Base-by-base conservation (phyloP, 2,888 invertebrate species). In the Gibbula magus region DNA sequence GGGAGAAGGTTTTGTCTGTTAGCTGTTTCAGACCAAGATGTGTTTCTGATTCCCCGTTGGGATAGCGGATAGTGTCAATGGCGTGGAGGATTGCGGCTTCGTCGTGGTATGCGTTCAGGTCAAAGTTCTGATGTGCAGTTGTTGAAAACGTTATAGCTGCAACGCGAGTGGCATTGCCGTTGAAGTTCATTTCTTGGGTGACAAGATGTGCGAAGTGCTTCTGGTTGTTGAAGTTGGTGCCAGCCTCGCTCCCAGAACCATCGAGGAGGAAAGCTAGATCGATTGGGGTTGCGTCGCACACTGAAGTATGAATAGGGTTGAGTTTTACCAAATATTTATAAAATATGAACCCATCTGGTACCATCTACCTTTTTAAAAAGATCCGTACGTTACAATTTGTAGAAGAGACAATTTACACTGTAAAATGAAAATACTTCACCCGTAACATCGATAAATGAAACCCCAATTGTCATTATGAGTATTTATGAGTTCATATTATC, bases 1-100 rank as follows among this genome's bases (percentile, higher is more conserved):
- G 4, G 25, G 16, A 2, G 53, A 85, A 84, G 18, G 86, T 85
- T 76, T 83, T 85, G 7, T 80, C 79, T 2, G 82, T 80, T 13
- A 84, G 85, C 66, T 84, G 82, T 18, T 83, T 79, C 0, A 87
- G 79, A 7, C 85, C 87, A 18, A 76, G 25, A 29, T 86, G 79
- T 0, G 86, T 86, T n/a, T 80, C 75, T 0, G 87, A 86, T 0
- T 76, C 78, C 5, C 87, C 86, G 18, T 82, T 77, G 0, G 77
- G 32, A 78, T 85, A 87, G 10, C 20, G 67, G 0, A 81, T 79
- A 5, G 66, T 53, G 35, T 85, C 80, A 2, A 87, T 83, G 5
- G 77, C 83, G 20, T 83, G 81, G 22, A 86, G 76, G 18, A 87
- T 32, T 0, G 82, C 81, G 10, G 77, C 54, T 53, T 86, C 82